phyloP scores from a whole-genome alignment of 2,113 vertebrate species.

The Anoura caudifer region DNA sequence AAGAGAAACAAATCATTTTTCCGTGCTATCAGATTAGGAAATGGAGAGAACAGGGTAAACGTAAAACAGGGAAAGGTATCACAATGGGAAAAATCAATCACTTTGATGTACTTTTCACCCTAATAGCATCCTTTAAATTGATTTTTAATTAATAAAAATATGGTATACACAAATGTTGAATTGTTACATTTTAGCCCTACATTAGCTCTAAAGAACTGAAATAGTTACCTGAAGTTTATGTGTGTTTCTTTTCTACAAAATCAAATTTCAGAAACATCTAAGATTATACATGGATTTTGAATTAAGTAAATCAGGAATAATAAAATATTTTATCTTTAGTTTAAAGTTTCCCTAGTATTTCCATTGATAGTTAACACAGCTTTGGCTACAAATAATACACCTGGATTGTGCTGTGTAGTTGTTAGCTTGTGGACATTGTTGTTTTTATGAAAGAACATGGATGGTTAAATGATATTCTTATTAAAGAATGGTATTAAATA shows the following conservation, averaged over 20 bases:
- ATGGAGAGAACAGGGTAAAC: background rate
- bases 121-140: background rate
- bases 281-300: background rate
- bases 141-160: slow-evolving; percentile 9
- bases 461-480: slow-evolving; percentile 10
- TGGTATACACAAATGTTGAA: background rate
- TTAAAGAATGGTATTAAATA: slow-evolving; percentile 1
- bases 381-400: background rate
- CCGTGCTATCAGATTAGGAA: background rate
- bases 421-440: slow-evolving; percentile 2
- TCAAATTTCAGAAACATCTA: background rate
- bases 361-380: background rate
- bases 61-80: background rate
- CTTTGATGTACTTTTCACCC: background rate
- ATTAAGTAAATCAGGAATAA: slow-evolving; percentile 24
- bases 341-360: background rate
- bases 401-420: background rate
- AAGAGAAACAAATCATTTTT: background rate
- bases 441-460: slow-evolving; percentile 14
- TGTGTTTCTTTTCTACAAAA: background rate
- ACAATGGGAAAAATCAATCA: background rate
- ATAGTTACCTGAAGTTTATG: background rate
- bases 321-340: background rate
- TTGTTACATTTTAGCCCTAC: background rate
- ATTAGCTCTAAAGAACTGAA: background rate